Base-by-base conservation (phyloP, 2,888 invertebrate genomes). In the Eucera pruinosa region DNA sequence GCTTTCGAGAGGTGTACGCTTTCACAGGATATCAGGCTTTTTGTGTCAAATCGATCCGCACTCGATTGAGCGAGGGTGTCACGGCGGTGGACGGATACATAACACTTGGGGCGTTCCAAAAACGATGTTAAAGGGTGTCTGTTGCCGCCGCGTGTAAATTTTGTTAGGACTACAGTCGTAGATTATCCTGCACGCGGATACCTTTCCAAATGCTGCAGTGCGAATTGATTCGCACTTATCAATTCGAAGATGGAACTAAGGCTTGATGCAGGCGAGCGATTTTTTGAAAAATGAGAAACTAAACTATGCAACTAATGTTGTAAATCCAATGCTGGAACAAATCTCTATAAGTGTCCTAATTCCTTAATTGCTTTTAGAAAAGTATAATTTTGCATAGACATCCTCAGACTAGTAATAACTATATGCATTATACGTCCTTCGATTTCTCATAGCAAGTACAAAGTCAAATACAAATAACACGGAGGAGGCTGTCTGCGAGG, bases 21-120 rank as follows among this genome's bases (percentile, higher is more conserved):
- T 60, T 72, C 73, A 23, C 50, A 55, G 80, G 65, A 77, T 78
- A 85, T 80, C 86, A 61, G 62, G 81, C 78, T 86, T 85, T 85
- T 85, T 83, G 74, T 86, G 84, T 84, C 86, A 81, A 85, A 85
- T 85, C 86, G 86, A 84, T 85, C 86, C 73, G 76, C 83, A 80
- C 86, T 77, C 86, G 84, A 84, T 85, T 60, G 74, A 78, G 78
- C 62, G 83, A 85, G 86, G 78, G 80, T 83, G 85, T 85, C 78
- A 82, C 70, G 80, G 64, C 66, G 70, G 65, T 75, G 75, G 71
- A 68, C 81, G 71, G 67, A 68, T 76, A 77, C 73, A 73, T 84
- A 83, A 84, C 76, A 80, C 83, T 85, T 68, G 83, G 83, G 83
- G 83, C 83, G 83, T 84, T 76, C 57, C 80, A 74, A 80, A 74